Percentiles rank a stretch among this genome's conserved stretches.
Evolutionary conservation across 1,140 invertebrate species (phyloP).

Genomic region (Heliconius hermathena): DNA sequence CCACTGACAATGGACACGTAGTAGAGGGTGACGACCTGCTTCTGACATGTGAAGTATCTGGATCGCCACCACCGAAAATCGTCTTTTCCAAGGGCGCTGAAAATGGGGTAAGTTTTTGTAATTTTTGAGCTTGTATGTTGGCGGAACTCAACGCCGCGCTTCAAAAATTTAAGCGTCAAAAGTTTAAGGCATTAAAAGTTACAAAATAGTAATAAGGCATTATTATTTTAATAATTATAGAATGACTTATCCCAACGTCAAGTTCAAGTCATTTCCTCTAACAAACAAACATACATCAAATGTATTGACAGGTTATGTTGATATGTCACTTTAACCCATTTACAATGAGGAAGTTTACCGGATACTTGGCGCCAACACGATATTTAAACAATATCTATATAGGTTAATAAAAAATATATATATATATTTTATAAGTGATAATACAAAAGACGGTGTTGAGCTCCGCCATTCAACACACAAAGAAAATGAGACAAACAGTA

Average conservation of each 20-base stretch:
- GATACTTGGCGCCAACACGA: slow-evolving; percentile 22
- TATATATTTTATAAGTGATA: no score
- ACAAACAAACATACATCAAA: slow-evolving; percentile 31
- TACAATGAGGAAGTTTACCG: slow-evolving; percentile 30
- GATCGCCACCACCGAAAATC: slow-evolving; percentile 57
- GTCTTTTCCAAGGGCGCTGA: slow-evolving; percentile 56
- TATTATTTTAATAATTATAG: neutral
- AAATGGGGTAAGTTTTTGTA: slow-evolving; percentile 50
- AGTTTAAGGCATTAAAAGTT: no score
- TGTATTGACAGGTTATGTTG: slow-evolving; percentile 9
- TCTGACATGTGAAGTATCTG: slow-evolving; percentile 57
- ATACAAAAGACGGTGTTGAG: neutral
- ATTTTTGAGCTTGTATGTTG: neutral
- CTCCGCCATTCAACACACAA: neutral
- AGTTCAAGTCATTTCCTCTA: slow-evolving; percentile 29
- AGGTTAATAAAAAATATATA: no score
- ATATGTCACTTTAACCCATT: slow-evolving; percentile 36
- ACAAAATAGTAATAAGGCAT: no score
- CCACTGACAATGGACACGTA: slow-evolving; percentile 49
- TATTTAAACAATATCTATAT: neutral
- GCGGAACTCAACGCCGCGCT: neutral
- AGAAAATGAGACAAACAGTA: neutral
- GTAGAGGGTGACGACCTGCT: slow-evolving; percentile 53
- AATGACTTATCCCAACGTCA: slow-evolving; percentile 21
- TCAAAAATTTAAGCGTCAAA: no score